Base-by-base conservation (phyloP, 2,113 vertebrate genomes). In the Psephotus haematonotus region DNA sequence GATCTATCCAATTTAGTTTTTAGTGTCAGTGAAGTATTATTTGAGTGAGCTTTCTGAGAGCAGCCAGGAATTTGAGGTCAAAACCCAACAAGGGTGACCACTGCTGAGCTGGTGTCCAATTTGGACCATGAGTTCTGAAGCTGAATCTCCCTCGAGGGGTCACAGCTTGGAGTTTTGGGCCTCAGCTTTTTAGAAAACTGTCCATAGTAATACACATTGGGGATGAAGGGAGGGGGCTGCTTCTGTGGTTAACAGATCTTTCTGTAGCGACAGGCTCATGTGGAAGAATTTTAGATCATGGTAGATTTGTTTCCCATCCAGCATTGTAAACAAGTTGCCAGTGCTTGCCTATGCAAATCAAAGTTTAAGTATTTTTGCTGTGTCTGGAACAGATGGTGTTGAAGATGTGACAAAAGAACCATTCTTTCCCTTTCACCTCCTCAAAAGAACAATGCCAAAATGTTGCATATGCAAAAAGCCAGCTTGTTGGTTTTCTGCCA, bases 151-250 rank as follows among this genome's bases (percentile, higher is more conserved):
- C 11, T 22, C 39, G 37, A 8, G 10, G 11, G 13, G 39, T 63
- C 5, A 22, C 14, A 81, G 17, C 27, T 44, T 62, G 17, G 33
- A 11, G 17, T 85, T 95, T 47, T 33, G 25, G 44, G 13, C 0
- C 1, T 79, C 2, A 18, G 22, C 9, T 41, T 62, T 82, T 62
- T n/a, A 33, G 31, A 41, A 60, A 76, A n/a, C 19, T 15, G 1
- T 33, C 41, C 47, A 1, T 7, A 29, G 13, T 25, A 25, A 10
- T 7, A 13, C 2, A 1, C 25, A 7, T n/a, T 79, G 13, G 9
- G 17, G 3, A 8, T 20, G 19, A 63, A n/a, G 23, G 23, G 57
- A 37, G 20, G 20, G 8, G 22, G 10, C 6, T n/a, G 5, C 11
- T 90, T 16, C 35, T 46, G 23, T 78, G 39, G 9, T 43, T 46